Percentiles rank a stretch among this genome's conserved stretches.
phyloP scores from a whole-genome alignment of 2,113 vertebrate genomes.

The Antigone vipio region DNA sequence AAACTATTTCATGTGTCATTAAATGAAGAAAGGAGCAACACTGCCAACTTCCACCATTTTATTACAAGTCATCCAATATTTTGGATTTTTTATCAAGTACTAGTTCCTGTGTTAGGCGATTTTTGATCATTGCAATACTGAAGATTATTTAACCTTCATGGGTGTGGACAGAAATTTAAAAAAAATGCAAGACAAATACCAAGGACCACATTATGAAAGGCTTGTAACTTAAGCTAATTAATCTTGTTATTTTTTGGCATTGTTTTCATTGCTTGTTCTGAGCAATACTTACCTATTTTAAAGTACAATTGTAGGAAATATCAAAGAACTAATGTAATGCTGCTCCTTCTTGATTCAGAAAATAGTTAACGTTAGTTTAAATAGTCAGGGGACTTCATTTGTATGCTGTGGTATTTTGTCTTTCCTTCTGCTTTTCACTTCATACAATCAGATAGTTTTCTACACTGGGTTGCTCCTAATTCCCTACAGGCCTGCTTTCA shows the following conservation, averaged over 20 bases:
- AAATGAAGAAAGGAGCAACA: neutral
- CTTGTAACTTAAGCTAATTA: neutral
- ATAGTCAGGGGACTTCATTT: neutral
- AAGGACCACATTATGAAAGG: neutral
- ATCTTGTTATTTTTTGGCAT: neutral
- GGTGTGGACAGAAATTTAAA: neutral
- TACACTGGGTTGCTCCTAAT: neutral
- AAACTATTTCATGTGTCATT: neutral
- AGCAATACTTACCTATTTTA: neutral
- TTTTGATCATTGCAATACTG: neutral
- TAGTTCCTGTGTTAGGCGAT: neutral
- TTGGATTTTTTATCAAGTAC: neutral
- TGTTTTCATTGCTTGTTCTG: neutral
- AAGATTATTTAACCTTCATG: neutral
- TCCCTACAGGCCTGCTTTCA: neutral
- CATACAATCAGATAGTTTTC: neutral
- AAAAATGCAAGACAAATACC: neutral
- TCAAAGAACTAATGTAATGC: neutral
- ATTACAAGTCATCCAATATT: neutral
- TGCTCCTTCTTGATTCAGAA: neutral
- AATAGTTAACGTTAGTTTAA: neutral
- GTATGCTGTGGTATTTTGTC: neutral
- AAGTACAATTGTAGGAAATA: conserved; percentile 7
- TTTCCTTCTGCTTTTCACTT: neutral
- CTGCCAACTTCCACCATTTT: neutral